Percentiles rank a stretch among this genome's conserved stretches.
Evolutionary conservation across 2,113 vertebrate genomes (phyloP).

Genomic region (Petrocephalus microphthalmus): DNA sequence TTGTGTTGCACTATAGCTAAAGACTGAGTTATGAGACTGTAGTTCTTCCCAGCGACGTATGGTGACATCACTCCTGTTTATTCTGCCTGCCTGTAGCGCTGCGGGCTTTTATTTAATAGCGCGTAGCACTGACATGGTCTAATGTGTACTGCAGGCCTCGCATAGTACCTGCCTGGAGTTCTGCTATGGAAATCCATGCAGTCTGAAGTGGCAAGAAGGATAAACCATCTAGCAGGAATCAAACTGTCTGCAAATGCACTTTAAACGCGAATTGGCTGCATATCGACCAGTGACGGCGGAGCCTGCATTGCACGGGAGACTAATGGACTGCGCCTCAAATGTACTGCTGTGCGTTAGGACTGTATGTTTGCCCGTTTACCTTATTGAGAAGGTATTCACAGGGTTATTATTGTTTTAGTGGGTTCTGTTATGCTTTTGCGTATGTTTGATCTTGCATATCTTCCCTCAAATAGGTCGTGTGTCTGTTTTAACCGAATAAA

Average conservation of each 20-base stretch:
- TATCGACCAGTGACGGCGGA: not conserved
- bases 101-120: not conserved
- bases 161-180: not conserved
- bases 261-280: constrained; percentile 27
- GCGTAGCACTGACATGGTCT: not conserved
- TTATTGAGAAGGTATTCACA: constrained; percentile 9
- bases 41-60: not conserved
- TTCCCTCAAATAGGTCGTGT: not conserved
- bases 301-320: not conserved
- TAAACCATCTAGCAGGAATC: not conserved
- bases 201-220: not conserved
- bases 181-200: not conserved
- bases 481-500: constrained; percentile 12
- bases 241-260: constrained; percentile 38
- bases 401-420: not conserved
- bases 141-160: not conserved
- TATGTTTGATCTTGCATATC: not conserved
- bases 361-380: not conserved
- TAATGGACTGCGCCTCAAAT: not conserved
- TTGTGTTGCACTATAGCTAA: constrained; percentile 14
- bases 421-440: not conserved
- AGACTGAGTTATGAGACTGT: not conserved
- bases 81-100: not conserved
- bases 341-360: constrained; percentile 4
- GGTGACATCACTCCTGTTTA: not conserved